These are phyloP conservation scores for Python bivittatus DNA, from an alignment of 2,113 vertebrate species.

Conservation along the genomic window DNA sequence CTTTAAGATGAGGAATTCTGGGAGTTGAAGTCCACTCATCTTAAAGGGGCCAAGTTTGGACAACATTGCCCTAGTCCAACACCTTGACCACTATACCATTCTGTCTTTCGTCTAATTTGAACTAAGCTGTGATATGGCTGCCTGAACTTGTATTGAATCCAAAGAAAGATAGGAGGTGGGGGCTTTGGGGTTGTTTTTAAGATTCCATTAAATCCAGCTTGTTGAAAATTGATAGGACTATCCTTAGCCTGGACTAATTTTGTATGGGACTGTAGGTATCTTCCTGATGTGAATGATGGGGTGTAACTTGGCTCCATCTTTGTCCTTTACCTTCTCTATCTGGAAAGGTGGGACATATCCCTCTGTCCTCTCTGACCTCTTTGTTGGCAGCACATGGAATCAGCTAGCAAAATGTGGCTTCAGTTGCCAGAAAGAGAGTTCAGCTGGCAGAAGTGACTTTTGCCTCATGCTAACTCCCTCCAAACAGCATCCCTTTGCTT, in stretches of 20 bases:
- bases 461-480: background rate
- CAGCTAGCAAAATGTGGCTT: background rate
- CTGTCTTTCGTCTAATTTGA: background rate
- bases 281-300: background rate
- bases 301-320: background rate
- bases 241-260: background rate
- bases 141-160: background rate
- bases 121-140: background rate
- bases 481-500: background rate
- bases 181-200: background rate
- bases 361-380: background rate
- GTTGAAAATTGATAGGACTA: background rate
- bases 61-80: background rate
- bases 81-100: background rate
- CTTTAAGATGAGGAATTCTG: too few relatives aligned
- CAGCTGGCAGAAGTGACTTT: background rate
- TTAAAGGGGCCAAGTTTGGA: too few relatives aligned
- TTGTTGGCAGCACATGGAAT: background rate
- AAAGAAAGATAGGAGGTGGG: background rate
- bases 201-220: background rate
- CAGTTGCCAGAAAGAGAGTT: background rate
- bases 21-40: too few relatives aligned
- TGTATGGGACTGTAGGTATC: background rate
- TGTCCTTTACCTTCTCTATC: background rate
- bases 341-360: background rate